Base-by-base conservation (phyloP, 1,140 invertebrate genomes). In the Zaprionus ghesquierei region DNA sequence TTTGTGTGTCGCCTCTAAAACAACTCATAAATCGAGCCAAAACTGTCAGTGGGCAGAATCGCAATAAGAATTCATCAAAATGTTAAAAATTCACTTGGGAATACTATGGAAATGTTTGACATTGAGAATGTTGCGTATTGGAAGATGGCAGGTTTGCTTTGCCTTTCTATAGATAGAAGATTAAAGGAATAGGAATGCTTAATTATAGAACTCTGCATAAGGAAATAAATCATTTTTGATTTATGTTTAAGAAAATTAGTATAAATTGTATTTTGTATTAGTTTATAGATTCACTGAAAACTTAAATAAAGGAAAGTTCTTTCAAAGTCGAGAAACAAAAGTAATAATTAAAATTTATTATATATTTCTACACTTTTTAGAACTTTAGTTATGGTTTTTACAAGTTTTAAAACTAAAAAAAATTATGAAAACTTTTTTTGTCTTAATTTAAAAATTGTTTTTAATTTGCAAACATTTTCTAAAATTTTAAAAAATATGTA, bases 1-100 rank as follows among this genome's bases (percentile, higher is more conserved):
- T 79, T 81, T 81, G 73, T 85, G 63, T 81, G 60, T 51, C 72
- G 59, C 75, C 63, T 81, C n/a, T 86, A 86, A 81, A 76, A 81
- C 63, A 79, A 76, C 68, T 76, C 68, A 86, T 86, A 86, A 86
- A 77, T 85, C 58, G 50, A 66, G 56, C 10, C 29, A 25, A 56
- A 38, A 58, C 66, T 75, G 23, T 56, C 58, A 64, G 65, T 58
- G 44, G 56, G 66, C 23, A 46, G 49, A 65, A 75, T 44, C 38
- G 35, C 65, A 55, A 51, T 15, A 18, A 78, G 68, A 78, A 86
- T 86, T 76, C 78, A 81, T 86, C 81, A 86, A 78, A 72, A 49
- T 46, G 41, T 22, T n/a, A n/a, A n/a, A n/a, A n/a, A n/a, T n/a
- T 46, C 41, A 46, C 15, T 46, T 10, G 41, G 41, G 20, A 22